A percentile compares a stretch with the other conserved stretches of the same genome.
Evolutionary conservation across 2,797 vertebrate species (phyloP).

Genomic region (Meda fulgida): DNA sequence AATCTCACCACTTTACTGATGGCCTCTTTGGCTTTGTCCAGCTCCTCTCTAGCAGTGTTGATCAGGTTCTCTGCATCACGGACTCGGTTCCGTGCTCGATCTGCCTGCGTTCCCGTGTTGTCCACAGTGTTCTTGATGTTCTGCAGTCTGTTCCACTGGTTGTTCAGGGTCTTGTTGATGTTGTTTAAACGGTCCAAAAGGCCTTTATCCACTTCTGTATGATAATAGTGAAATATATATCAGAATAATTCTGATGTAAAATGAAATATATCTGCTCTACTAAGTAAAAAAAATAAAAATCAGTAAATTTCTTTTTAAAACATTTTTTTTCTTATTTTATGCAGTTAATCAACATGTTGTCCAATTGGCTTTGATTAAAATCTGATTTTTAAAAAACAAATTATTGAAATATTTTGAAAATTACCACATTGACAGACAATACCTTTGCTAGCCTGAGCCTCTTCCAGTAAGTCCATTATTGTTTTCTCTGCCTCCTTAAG

Average conservation of each 20-base stretch:
- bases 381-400: no score
- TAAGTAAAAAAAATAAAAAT: not conserved
- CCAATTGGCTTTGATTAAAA: not conserved
- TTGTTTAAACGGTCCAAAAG: constrained; percentile 88
- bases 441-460: constrained; percentile 94
- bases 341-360: not conserved
- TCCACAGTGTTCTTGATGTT: constrained; percentile 87
- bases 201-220: constrained; percentile 87
- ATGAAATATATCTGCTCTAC: not conserved
- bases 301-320: not conserved
- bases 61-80: constrained; percentile 85
- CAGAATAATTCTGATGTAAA: not conserved
- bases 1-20: constrained; percentile 88
- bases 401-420: not conserved
- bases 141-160: constrained; percentile 91
- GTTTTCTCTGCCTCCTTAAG: constrained; percentile 90
- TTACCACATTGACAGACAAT: not conserved
- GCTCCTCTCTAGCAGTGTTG: constrained; percentile 84
- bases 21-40: constrained; percentile 89
- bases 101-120: constrained; percentile 83
- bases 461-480: constrained; percentile 86
- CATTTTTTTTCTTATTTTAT: not conserved
- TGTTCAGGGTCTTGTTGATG: constrained; percentile 88
- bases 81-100: constrained; percentile 83
- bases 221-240: constrained; percentile 20